Evolutionary conservation across 2,797 vertebrate species (phyloP).

Genomic region (Heliangelus exortis): DNA sequence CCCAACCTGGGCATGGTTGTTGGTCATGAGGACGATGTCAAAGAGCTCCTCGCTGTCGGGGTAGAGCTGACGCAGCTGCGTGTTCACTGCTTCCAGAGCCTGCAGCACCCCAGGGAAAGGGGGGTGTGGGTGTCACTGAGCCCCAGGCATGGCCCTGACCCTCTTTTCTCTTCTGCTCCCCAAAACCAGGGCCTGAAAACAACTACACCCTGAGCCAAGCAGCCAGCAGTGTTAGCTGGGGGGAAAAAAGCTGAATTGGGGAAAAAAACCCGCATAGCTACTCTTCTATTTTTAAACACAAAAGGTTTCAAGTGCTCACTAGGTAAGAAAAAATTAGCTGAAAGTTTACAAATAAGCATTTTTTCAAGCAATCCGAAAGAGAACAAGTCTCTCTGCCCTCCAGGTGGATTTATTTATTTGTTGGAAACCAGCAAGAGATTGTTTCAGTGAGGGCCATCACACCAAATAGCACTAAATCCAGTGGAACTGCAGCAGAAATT

Average conservation of each 20-base stretch:
- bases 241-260: background rate
- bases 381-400: background rate
- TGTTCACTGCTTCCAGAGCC: conserved; percentile 93
- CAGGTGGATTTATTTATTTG: background rate
- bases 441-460: background rate
- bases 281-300: background rate
- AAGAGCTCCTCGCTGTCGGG: conserved; percentile 95
- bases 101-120: conserved; percentile 42
- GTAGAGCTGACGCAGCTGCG: conserved; percentile 87
- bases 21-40: conserved; percentile 95
- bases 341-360: background rate
- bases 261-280: background rate
- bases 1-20: conserved; percentile 97
- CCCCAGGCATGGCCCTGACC: accelerated
- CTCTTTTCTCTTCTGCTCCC: background rate
- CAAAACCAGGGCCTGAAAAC: background rate
- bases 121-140: background rate
- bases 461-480: background rate
- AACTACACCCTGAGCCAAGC: background rate
- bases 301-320: background rate
- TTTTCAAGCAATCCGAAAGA: background rate
- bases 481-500: background rate
- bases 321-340: background rate
- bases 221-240: background rate
- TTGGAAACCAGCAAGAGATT: accelerated